These are phyloP conservation scores for Oenanthe oenanthe DNA, from an alignment of 2,113 vertebrate species.

Conservation along the genomic window DNA sequence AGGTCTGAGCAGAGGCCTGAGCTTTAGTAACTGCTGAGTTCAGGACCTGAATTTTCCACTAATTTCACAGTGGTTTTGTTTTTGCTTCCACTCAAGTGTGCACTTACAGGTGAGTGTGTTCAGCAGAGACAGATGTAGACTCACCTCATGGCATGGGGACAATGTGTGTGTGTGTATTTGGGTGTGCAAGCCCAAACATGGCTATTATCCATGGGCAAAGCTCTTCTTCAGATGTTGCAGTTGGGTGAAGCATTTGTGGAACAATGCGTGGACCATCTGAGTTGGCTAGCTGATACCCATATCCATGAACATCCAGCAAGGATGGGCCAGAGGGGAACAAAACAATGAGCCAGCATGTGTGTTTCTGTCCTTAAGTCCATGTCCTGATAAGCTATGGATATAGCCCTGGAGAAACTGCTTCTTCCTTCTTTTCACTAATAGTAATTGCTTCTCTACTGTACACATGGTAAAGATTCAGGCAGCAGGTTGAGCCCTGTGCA, in stretches of 20 bases:
- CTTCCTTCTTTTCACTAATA: not conserved
- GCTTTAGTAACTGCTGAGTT: not conserved
- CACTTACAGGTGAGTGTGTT: not conserved
- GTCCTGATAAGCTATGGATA: not conserved
- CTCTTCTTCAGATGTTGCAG: not conserved
- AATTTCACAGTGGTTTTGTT: not conserved
- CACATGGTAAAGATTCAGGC: not conserved
- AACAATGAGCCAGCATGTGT: not conserved
- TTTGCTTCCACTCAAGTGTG: not conserved
- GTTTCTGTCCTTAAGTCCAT: not conserved
- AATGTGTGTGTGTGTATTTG: not conserved
- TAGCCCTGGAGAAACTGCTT: not conserved
- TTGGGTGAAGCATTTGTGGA: not conserved
- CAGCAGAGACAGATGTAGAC: fast-evolving
- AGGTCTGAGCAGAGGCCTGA: not conserved
- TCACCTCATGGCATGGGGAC: not conserved
- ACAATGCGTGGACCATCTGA: fast-evolving
- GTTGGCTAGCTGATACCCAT: not conserved
- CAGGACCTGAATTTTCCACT: not conserved
- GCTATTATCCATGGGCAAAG: not conserved
- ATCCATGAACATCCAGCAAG: not conserved
- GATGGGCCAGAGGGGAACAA: fast-evolving
- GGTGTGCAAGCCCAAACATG: fast-evolving
- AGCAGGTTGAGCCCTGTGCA: not conserved
- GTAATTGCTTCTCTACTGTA: not conserved